Conservation (phyloP, 1,140 invertebrate genomes). For the Onthophagus taurus region DNA sequence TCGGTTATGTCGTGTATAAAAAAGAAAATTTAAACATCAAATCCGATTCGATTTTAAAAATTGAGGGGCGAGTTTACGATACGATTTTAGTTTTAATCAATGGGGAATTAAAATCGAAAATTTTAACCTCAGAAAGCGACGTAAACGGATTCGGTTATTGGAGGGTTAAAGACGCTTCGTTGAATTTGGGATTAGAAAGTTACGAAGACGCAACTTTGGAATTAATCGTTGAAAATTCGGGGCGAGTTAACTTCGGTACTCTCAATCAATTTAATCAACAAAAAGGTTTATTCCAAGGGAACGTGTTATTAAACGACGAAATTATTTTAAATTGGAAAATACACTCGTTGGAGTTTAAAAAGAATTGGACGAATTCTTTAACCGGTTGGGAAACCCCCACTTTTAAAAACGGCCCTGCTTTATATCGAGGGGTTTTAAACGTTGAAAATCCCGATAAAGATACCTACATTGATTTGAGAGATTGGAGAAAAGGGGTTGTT, state of each 20-base stretch:
- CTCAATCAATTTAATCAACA: constrained; percentile 36
- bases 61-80: constrained; percentile 40
- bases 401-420: constrained; percentile 15
- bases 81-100: constrained; percentile 40
- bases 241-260: constrained; percentile 44
- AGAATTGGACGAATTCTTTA: constrained; percentile 26
- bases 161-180: constrained; percentile 22
- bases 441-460: constrained; percentile 21
- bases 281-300: constrained; percentile 41
- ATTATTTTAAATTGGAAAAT: constrained; percentile 39
- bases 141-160: constrained; percentile 39
- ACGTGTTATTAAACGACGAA: constrained; percentile 35
- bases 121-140: constrained; percentile 21
- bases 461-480: constrained; percentile 38
- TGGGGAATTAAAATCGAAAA: constrained; percentile 29
- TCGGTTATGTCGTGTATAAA: constrained; percentile 46
- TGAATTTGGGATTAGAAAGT: constrained; percentile 10
- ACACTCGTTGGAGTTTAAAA: constrained; percentile 42
- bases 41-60: constrained; percentile 25
- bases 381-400: constrained; percentile 11
- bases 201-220: constrained; percentile 33
- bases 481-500: constrained; percentile 48
- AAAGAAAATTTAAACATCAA: constrained; percentile 22
- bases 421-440: constrained; percentile 17
- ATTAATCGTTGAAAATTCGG: constrained; percentile 48